Base-by-base conservation (phyloP, 2,797 vertebrate genomes). In the Protosalanx chinensis region DNA sequence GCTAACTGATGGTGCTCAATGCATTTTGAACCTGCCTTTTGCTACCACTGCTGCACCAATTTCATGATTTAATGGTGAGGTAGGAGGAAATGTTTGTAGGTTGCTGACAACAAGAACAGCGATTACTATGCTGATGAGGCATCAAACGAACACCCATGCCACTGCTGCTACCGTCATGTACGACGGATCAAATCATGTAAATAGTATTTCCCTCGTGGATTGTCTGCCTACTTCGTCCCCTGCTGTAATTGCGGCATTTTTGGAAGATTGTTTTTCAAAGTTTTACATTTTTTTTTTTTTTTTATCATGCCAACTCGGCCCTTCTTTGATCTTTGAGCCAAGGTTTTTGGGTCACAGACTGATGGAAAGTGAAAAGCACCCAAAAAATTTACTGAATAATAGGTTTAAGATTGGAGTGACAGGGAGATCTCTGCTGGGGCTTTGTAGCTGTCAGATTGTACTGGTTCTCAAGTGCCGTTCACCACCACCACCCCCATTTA, bases 121-220 rank as follows among this genome's bases (percentile, higher is more conserved):
- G 7, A 10, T 59, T 59, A 27, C 57, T 27, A 3, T n/a, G n/a
- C 8, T 59, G 57, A 59, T 32, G 27, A 30, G 12, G 30, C 29
- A 12, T 62, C 60, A 13, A 15, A 59, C 27, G 18, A 7, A 59
- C n/a, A 59, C 20, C 60, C 60, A 13, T 32, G 6, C 29, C 60
- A 32, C 10, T 29, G 12, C 29, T 6, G 60, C 29, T 12, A 15
- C 16, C 18, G 51, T 56, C 15, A 56, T 56, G 27, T 3, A 6
- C 30, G 64, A 80, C 60, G 8, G 70, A 79, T 70, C 72, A 84
- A 81, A 78, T 63, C 76, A 80, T 81, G 79, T 66, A 82, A 78
- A 85, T 77, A 69, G 8, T 58, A 46, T 75, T 80, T 70, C 71
- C 70, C 62, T 76, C 15, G 20, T 1, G 46, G 64, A 76, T 59